Base-by-base conservation (phyloP, 30 jellyfish, hydroid and myxozoan genomes). In the Hydractinia echinata region DNA sequence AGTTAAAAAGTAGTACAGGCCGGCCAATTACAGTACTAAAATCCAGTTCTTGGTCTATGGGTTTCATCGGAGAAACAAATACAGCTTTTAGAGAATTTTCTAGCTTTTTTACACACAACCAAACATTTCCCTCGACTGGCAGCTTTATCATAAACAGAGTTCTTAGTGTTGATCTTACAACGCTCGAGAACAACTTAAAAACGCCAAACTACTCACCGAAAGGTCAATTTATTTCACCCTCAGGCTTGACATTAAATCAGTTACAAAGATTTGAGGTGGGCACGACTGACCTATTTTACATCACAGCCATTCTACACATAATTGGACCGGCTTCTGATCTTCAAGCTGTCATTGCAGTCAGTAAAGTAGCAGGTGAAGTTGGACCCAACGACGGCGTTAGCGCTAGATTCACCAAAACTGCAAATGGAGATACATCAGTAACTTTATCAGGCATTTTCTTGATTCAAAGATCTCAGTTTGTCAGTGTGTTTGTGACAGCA, bases 21-120 rank as follows among this genome's bases (percentile, higher is more conserved):
- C 87, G 88, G 15, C 20, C 85, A 10, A 50, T 85, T 48, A 80
- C 73, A 21, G 85, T 83, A 8, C 82, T 80, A 10, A 54, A 76
- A 55, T 85, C 83, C 51, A 85, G 95, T 76, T 70, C 94, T 4
- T 90, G 97, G 97, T 90, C 97, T 10, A 90, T 90, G 93, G 84
- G 83, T 4, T 90, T 67, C 66, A 77, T 90, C 48, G 97, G 97
- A 5, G 87, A 84, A 7, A 76, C 87, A 16, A 73, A 87, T 8
- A n/a, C 94, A 5, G 81, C 68, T 55, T 72, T 73, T 68, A 79
- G 78, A 51, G 97, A 90, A 60, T 90, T 90, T 67, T 79, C 97
- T 51, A 72, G 86, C 78, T 85, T 64, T 54, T 55, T 81, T 74
- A 72, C 53, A 20, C 49, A 71, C 5, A 19, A 87, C 0, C 79